phyloP scores from a whole-genome alignment of 23 tunicate genomes.

The Trididemnum nubilum region DNA sequence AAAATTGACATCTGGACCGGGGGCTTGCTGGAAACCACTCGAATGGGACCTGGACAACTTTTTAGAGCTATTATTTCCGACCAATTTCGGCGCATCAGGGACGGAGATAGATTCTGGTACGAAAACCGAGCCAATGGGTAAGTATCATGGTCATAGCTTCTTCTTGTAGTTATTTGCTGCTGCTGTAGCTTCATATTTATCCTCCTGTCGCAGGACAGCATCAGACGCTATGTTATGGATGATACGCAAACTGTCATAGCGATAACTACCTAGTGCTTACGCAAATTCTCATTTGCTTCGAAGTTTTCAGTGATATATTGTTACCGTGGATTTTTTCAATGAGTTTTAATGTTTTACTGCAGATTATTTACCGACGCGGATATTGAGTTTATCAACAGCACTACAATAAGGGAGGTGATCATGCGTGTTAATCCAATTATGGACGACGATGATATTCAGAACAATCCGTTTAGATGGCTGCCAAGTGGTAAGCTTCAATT shows the following conservation, averaged over 20 bases:
- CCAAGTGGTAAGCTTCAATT: neutral
- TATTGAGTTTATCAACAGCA: constrained; percentile 24
- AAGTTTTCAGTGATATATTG: too few species aligned
- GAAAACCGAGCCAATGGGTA: constrained; percentile 75
- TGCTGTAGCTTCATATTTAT: too few species aligned
- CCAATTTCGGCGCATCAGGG: constrained; percentile 74
- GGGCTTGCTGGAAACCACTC: constrained; percentile 69
- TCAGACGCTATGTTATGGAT: too few species aligned
- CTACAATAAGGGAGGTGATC: constrained; percentile 69
- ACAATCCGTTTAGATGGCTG: constrained; percentile 49
- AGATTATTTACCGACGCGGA: constrained; percentile 49
- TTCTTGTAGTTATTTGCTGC: neutral
- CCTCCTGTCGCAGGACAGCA: too few species aligned
- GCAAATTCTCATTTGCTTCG: too few species aligned
- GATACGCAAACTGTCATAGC: too few species aligned
- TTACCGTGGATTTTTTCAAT: too few species aligned
- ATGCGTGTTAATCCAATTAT: constrained; percentile 66
- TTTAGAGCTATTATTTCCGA: constrained; percentile 62
- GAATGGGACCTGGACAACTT: constrained; percentile 69
- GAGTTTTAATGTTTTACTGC: neutral
- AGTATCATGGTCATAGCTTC: too few species aligned
- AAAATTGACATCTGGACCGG: constrained; percentile 82
- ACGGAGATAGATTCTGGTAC: constrained; percentile 86
- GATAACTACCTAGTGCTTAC: too few species aligned
- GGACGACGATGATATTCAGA: constrained; percentile 52